Conservation (phyloP, 23 tunicate species). For the Halocynthia roretzi region DNA sequence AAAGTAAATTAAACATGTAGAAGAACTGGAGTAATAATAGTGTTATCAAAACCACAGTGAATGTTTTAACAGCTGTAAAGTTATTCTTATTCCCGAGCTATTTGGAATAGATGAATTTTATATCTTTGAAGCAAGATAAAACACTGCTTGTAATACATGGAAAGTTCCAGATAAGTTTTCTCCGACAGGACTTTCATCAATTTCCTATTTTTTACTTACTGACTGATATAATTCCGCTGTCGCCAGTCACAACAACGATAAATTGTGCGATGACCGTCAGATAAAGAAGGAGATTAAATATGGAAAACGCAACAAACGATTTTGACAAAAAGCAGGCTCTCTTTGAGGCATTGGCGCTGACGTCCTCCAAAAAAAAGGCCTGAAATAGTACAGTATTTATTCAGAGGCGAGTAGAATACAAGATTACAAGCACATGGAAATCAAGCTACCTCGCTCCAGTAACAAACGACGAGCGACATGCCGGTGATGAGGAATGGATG, state of each 20-base stretch:
- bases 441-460: conserved; percentile 87
- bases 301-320: conserved; percentile 72
- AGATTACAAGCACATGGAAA: neutral
- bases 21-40: too few species aligned
- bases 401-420: too few species aligned
- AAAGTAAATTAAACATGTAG: conserved; percentile 9
- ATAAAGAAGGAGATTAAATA: conserved; percentile 61
- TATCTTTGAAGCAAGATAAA: too few species aligned
- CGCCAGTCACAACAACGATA: conserved; percentile 40
- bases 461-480: conserved; percentile 84
- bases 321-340: conserved; percentile 80
- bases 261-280: conserved; percentile 56
- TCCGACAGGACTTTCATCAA: too few species aligned
- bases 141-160: too few species aligned
- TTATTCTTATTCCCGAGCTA: too few species aligned
- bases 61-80: too few species aligned
- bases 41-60: too few species aligned
- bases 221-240: conserved; percentile 27
- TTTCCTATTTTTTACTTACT: neutral
- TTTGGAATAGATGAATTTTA: too few species aligned
- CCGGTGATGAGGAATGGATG: conserved; percentile 78
- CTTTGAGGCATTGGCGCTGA: conserved; percentile 57
- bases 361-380: conserved; percentile 79
- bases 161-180: too few species aligned
- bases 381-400: neutral